These are phyloP conservation scores for Denticeps clupeoides DNA, from an alignment of 2,797 vertebrate species.

Conservation along the genomic window DNA sequence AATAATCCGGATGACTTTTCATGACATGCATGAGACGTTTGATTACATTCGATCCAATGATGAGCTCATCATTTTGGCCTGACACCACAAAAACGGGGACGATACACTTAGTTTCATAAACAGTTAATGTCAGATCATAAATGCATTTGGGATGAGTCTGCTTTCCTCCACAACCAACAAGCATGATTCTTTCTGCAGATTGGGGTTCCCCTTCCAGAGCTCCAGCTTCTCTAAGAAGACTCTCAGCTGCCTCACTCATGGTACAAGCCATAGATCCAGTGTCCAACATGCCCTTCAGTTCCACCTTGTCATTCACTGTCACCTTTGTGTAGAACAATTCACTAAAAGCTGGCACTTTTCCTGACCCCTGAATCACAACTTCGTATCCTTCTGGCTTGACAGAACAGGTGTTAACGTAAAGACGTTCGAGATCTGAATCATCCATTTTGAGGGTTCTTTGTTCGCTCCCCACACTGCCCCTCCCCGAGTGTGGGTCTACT, in stretches of 20 bases:
- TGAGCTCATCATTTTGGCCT: constrained; percentile 12
- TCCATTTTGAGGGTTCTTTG: too few species aligned
- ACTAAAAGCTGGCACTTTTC: too few species aligned
- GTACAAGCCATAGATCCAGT: constrained; percentile 2
- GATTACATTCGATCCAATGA: constrained; percentile 9
- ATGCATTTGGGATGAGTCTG: constrained; percentile 6
- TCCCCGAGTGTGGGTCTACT: too few species aligned
- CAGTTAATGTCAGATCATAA: constrained; percentile 9
- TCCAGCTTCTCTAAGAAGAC: not conserved
- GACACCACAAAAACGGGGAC: constrained; percentile 8
- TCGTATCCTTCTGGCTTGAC: too few species aligned
- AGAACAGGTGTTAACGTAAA: too few species aligned
- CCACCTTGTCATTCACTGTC: not conserved
- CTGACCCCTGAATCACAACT: too few species aligned
- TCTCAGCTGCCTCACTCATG: constrained; percentile 6
- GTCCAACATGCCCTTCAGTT: not conserved
- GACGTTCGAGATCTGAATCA: too few species aligned
- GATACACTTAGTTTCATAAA: constrained; percentile 12
- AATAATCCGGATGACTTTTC: constrained; percentile 12
- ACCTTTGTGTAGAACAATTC: constrained; percentile 8
- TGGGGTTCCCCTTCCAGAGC: not conserved
- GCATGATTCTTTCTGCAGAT: not conserved
- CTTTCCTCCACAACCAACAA: constrained; percentile 18
- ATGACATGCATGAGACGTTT: constrained; percentile 8
- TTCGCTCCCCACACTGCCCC: too few species aligned